Conservation (phyloP, 2,888 invertebrate species). For the Rhagophthalmus giganteus region DNA sequence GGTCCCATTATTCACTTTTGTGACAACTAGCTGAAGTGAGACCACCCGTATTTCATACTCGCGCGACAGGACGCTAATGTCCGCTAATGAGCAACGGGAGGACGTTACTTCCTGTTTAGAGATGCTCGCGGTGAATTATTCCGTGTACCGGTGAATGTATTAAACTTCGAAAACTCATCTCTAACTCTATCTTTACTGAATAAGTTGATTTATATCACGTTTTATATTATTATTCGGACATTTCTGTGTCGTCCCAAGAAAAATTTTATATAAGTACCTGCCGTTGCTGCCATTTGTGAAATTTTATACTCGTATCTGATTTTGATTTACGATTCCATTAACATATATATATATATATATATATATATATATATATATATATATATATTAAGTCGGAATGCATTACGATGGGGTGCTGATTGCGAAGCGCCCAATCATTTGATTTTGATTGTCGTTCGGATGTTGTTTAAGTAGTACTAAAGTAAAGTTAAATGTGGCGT, state of each 20-base stretch:
- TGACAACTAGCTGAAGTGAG: conserved; percentile 35
- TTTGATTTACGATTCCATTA: no score
- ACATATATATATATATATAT: no score
- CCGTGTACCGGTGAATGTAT: neutral
- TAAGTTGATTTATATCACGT: conserved; percentile 43
- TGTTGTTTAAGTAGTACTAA: no score
- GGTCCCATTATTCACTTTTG: conserved; percentile 35
- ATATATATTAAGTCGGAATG: neutral
- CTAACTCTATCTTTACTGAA: conserved; percentile 16
- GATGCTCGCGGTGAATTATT: conserved; percentile 8
- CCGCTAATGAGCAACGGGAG: conserved; percentile 35
- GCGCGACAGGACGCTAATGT: conserved; percentile 34
- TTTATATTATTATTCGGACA: conserved; percentile 43
- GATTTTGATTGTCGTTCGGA: no score
- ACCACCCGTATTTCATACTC: conserved; percentile 39
- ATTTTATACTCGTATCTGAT: conserved; percentile 39
- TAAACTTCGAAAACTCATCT: conserved; percentile 2
- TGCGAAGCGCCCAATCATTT: neutral
- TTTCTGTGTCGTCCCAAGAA: conserved; percentile 37
- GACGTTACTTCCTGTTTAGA: conserved; percentile 34
- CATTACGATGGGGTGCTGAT: conserved; percentile 10
- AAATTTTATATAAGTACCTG: conserved; percentile 39
- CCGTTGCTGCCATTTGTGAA: conserved; percentile 42
- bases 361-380: neutral
- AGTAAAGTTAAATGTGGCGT: conserved; percentile 8